phyloP scores from a whole-genome alignment of 2,888 invertebrate species.

The Leucophenga montana region DNA sequence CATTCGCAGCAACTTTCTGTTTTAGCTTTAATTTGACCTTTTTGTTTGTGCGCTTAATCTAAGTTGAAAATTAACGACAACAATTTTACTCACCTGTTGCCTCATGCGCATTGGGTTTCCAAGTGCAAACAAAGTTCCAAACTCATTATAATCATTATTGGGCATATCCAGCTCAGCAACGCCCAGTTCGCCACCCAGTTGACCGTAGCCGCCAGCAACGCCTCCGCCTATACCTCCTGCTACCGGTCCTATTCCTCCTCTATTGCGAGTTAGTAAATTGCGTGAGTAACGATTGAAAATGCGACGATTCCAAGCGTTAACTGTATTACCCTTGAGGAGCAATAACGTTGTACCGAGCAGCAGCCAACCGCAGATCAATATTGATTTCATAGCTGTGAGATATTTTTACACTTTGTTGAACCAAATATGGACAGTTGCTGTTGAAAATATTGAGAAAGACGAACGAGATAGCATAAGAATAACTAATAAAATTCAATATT shows the following conservation, averaged over 20 bases:
- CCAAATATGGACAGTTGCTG: constrained; percentile 2
- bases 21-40: background rate
- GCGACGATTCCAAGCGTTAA: constrained; percentile 83
- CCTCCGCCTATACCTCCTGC: background rate
- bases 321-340: constrained; percentile 60
- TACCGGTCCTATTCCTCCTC: background rate
- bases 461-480: too few species aligned
- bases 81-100: constrained; percentile 54
- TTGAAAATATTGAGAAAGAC: too few species aligned
- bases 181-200: constrained; percentile 19
- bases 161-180: constrained; percentile 30
- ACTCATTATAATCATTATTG: constrained; percentile 47
- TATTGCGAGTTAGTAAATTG: constrained; percentile 51
- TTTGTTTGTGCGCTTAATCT: too few species aligned
- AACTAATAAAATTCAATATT: too few species aligned
- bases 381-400: constrained; percentile 59
- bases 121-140: constrained; percentile 36
- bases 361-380: constrained; percentile 56
- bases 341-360: constrained; percentile 54
- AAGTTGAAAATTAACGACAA: too few species aligned
- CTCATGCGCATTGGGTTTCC: constrained; percentile 29
- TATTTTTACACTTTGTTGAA: background rate
- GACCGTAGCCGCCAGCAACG: constrained; percentile 26
- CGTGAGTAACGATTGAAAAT: constrained; percentile 89
- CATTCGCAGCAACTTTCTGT: background rate